These are phyloP conservation scores for Chaetorhynchus papuensis DNA, from an alignment of 2,113 vertebrate genomes.

Conservation along the genomic window DNA sequence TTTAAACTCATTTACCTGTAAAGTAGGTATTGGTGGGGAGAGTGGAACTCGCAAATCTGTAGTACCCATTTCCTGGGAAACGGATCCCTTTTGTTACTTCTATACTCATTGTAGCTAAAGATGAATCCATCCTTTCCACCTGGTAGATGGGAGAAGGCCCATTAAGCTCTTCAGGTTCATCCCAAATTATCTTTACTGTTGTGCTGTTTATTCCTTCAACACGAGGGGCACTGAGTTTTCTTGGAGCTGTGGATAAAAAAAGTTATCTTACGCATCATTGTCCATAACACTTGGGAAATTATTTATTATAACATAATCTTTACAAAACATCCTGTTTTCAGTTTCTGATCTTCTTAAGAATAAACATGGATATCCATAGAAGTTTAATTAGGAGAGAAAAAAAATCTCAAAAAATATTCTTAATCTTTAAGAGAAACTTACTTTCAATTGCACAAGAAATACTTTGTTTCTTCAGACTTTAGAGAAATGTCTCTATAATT, in stretches of 20 bases:
- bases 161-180: constrained; percentile 78
- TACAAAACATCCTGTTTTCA: background rate
- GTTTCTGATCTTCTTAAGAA: background rate
- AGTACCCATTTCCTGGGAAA: constrained; percentile 84
- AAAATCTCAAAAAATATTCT: background rate
- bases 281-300: background rate
- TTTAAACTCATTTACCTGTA: constrained; percentile 78
- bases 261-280: background rate
- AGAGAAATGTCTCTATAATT: background rate
- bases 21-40: constrained; percentile 82
- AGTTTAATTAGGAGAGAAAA: background rate
- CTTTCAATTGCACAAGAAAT: background rate
- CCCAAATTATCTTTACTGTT: constrained; percentile 77
- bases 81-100: constrained; percentile 76
- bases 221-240: constrained; percentile 70
- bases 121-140: constrained; percentile 83
- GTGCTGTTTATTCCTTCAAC: constrained; percentile 78
- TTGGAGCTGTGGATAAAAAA: constrained; percentile 77
- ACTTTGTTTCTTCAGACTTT: background rate
- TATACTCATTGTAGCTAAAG: constrained; percentile 71
- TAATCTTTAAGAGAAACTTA: background rate
- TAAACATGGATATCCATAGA: background rate
- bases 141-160: constrained; percentile 85
- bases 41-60: constrained; percentile 77
- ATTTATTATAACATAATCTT: background rate